Evolutionary conservation across 2,888 invertebrate genomes (phyloP).

Genomic region (Eudasyphora cyanicolor): DNA sequence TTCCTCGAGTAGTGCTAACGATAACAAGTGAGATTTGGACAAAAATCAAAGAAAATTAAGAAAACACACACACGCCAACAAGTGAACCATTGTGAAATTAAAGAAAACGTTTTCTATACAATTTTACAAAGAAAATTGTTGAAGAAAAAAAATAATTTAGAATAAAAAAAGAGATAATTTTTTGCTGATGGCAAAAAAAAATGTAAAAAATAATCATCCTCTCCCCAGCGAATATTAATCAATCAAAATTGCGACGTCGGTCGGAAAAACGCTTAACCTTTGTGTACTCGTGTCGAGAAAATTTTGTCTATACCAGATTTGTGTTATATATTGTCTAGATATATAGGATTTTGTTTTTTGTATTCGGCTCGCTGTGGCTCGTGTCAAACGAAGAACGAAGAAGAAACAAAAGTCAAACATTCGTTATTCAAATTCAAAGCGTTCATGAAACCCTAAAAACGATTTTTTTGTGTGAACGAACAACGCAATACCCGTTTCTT

Average conservation of each 20-base stretch:
- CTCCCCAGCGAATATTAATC: background rate
- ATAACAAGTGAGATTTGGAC: constrained; percentile 66
- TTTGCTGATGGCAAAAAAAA: background rate
- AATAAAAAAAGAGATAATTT: background rate
- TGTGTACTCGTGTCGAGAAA: constrained; percentile 23
- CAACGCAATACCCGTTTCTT: constrained; percentile 61
- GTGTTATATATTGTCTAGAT: background rate
- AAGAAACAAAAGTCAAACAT: background rate
- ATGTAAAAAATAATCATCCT: constrained; percentile 2
- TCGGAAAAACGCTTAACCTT: constrained; percentile 40
- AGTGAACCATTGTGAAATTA: constrained; percentile 19
- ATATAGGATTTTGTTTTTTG: background rate
- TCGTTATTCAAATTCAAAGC: constrained; percentile 24
- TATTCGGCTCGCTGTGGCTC: background rate
- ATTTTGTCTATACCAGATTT: constrained; percentile 53
- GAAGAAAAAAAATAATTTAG: background rate
- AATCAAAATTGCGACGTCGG: constrained; percentile 1
- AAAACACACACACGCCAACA: background rate
- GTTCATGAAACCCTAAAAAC: constrained; percentile 52
- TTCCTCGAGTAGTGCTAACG: constrained; percentile 76
- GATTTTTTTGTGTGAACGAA: background rate
- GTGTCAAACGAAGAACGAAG: constrained; percentile 13
- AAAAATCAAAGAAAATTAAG: background rate
- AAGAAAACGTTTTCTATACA: constrained; percentile 12
- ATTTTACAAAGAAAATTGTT: constrained; percentile 37